phyloP scores from a whole-genome alignment of 2,797 vertebrate genomes.

The Eulemur albifrons region DNA sequence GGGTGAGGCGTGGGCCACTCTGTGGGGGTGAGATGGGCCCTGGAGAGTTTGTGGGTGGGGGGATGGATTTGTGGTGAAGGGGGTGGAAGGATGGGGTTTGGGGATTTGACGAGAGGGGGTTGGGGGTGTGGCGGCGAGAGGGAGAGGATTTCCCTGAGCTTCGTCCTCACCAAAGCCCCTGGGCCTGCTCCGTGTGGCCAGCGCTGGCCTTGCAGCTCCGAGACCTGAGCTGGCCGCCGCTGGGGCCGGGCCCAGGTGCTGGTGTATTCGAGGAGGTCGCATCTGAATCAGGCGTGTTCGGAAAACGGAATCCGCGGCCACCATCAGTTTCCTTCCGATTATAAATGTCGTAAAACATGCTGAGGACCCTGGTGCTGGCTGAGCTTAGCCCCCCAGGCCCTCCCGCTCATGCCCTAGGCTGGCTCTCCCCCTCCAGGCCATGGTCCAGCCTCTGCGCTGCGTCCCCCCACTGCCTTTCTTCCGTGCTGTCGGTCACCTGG shows the following conservation, averaged over 20 bases:
- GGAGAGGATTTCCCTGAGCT: no score
- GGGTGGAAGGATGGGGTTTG: neutral
- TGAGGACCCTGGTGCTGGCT: no score
- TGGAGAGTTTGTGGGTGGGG: neutral
- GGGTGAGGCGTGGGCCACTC: neutral
- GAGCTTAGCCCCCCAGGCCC: no score
- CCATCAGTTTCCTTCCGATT: neutral
- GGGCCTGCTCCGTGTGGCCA: accelerated
- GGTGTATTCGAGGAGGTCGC: neutral
- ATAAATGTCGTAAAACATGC: accelerated
- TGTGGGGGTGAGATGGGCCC: neutral
- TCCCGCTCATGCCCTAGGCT: accelerated
- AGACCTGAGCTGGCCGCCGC: accelerated
- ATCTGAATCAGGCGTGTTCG: neutral
- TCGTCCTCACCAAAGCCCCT: no score
- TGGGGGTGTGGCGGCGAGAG: no score
- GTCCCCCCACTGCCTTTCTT: neutral
- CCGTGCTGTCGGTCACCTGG: neutral
- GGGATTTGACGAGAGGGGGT: no score
- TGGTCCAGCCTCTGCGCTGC: neutral
- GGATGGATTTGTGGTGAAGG: neutral
- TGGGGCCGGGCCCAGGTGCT: no score
- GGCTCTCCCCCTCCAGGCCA: accelerated
- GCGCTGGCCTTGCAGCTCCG: accelerated
- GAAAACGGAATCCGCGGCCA: neutral